These are phyloP conservation scores for Ailurus styani DNA, from an alignment of 2,113 vertebrate genomes.

Conservation along the genomic window DNA sequence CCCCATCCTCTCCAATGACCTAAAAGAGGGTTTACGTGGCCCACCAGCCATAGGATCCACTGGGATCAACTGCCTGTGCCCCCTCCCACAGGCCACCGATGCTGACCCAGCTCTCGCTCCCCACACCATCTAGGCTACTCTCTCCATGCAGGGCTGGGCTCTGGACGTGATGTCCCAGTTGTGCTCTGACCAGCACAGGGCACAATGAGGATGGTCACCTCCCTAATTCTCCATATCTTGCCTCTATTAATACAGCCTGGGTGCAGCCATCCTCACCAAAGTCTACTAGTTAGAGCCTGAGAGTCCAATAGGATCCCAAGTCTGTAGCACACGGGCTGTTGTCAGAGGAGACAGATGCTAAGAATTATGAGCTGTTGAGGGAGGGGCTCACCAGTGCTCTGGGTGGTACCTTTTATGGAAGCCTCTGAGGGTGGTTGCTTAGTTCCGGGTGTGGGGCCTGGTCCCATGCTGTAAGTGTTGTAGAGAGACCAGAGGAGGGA, in stretches of 20 bases:
- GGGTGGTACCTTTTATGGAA: rapidly evolving
- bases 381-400: not conserved
- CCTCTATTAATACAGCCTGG: not conserved
- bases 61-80: rapidly evolving
- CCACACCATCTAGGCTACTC: not conserved
- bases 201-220: not conserved
- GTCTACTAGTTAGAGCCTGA: not conserved
- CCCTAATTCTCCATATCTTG: not conserved
- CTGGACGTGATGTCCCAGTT: rapidly evolving
- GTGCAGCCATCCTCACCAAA: not conserved
- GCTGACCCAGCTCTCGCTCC: not conserved
- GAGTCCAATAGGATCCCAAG: not conserved
- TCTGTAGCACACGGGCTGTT: not conserved
- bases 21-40: not conserved
- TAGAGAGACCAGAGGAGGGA: not conserved
- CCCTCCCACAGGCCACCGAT: not conserved
- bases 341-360: not conserved
- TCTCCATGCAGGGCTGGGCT: not conserved
- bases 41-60: not conserved
- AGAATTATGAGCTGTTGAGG: not conserved
- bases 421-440: not conserved
- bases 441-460: rapidly evolving
- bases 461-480: not conserved
- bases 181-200: not conserved
- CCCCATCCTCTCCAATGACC: not conserved